Percentiles rank a stretch among this genome's conserved stretches.
Evolutionary conservation across 2,113 vertebrate species (phyloP).

Genomic region (Chascanopsetta lugubris): DNA sequence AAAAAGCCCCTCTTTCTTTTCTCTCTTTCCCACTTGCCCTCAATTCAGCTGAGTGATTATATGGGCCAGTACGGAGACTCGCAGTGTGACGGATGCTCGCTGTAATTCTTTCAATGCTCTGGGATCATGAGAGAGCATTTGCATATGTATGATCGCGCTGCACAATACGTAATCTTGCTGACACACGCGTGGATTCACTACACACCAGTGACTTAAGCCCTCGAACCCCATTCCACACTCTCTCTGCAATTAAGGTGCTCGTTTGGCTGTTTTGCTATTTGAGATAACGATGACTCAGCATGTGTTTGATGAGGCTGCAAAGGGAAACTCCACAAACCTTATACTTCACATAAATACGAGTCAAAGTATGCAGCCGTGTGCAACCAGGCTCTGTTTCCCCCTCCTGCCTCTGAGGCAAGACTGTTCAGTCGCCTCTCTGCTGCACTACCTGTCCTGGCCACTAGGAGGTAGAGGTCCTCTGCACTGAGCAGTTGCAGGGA

Average conservation of each 20-base stretch:
- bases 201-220: slow-evolving; percentile 73
- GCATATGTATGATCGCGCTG: slow-evolving; percentile 74
- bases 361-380: slow-evolving; percentile 31
- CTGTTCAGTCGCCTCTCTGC: neutral
- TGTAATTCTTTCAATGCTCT: slow-evolving; percentile 68
- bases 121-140: slow-evolving; percentile 70
- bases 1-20: slow-evolving; percentile 24
- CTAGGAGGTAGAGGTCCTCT: slow-evolving; percentile 74
- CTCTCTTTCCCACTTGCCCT: slow-evolving; percentile 68
- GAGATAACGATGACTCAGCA: slow-evolving; percentile 58
- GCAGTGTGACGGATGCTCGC: slow-evolving; percentile 66
- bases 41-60: slow-evolving; percentile 75
- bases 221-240: slow-evolving; percentile 59
- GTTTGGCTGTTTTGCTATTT: slow-evolving; percentile 44
- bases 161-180: slow-evolving; percentile 73
- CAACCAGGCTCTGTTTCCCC: slow-evolving; percentile 14
- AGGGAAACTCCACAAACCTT: slow-evolving; percentile 14
- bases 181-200: slow-evolving; percentile 68
- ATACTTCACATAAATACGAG: slow-evolving; percentile 38
- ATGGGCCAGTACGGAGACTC: slow-evolving; percentile 64
- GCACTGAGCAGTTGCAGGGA: slow-evolving; percentile 3
- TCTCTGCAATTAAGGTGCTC: slow-evolving; percentile 63
- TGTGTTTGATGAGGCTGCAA: slow-evolving; percentile 34
- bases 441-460: slow-evolving; percentile 49
- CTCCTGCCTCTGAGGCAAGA: slow-evolving; percentile 14